Evolutionary conservation across 2,888 invertebrate genomes (phyloP).

Genomic region (Serripes groenlandicus): DNA sequence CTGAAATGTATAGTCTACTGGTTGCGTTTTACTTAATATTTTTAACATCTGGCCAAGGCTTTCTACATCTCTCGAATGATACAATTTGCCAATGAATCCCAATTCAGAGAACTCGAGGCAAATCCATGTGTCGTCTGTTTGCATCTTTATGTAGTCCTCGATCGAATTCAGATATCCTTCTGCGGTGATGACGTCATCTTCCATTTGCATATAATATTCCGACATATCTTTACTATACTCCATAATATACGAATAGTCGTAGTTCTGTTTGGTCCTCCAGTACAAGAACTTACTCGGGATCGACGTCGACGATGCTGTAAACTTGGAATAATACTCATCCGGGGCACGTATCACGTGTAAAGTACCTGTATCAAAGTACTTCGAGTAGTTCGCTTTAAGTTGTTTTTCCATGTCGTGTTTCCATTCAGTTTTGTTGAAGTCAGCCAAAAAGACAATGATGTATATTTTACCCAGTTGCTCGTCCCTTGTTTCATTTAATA

Average conservation of each 20-base stretch:
- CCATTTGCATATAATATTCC: conserved; percentile 85
- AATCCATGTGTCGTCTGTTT: conserved; percentile 69
- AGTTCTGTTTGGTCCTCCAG: conserved; percentile 86
- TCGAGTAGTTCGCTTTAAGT: conserved; percentile 66
- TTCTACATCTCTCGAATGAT: conserved; percentile 69
- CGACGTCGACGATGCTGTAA: conserved; percentile 73
- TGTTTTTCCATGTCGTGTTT: conserved; percentile 67
- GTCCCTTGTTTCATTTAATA: conserved; percentile 82
- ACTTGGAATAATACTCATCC: conserved; percentile 68
- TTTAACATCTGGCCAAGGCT: conserved; percentile 81
- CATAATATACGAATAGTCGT: conserved; percentile 86
- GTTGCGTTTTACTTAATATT: conserved; percentile 78
- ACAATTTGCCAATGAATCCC: conserved; percentile 78
- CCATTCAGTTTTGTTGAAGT: conserved; percentile 78
- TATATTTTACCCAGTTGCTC: conserved; percentile 81
- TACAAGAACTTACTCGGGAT: conserved; percentile 79
- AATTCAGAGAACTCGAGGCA: conserved; percentile 79
- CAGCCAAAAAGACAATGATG: conserved; percentile 86
- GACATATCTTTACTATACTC: conserved; percentile 81
- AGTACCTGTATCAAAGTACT: conserved; percentile 73
- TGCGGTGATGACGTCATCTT: conserved; percentile 85
- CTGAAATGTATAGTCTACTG: conserved; percentile 74
- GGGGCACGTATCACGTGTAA: conserved; percentile 84
- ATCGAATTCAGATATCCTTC: conserved; percentile 83
- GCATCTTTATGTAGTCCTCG: conserved; percentile 81